A percentile compares a stretch with the other conserved stretches of the same genome.
These are phyloP conservation scores for Cyanoliseus patagonus DNA, from an alignment of 2,113 vertebrate species.

Conservation along the genomic window DNA sequence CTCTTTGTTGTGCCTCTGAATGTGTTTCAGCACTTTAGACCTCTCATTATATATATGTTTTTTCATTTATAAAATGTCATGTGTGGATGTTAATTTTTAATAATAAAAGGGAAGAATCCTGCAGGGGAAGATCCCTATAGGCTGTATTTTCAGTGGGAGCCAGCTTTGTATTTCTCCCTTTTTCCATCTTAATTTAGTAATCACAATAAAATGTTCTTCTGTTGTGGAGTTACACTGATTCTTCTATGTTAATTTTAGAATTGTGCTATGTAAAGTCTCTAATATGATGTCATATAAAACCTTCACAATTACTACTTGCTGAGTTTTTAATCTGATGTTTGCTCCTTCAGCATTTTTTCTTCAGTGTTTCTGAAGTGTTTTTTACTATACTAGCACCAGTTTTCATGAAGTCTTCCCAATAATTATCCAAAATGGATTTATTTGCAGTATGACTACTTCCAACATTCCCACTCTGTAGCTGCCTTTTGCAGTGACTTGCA, in stretches of 20 bases:
- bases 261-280: not conserved
- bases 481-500: not conserved
- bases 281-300: fast-evolving
- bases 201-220: not conserved
- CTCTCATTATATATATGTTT: fast-evolving
- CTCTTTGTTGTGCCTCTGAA: not conserved
- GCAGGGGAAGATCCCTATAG: fast-evolving
- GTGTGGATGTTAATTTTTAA: not conserved
- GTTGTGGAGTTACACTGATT: not conserved
- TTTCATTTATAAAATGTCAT: not conserved
- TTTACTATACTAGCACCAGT: not conserved
- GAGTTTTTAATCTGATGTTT: not conserved
- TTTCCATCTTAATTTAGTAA: not conserved
- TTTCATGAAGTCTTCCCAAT: not conserved
- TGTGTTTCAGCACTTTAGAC: not conserved
- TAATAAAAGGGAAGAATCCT: not conserved
- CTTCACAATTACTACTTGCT: not conserved
- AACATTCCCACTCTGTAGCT: not conserved
- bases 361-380: not conserved
- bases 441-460: not conserved
- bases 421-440: not conserved
- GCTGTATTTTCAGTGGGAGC: not conserved
- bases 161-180: not conserved
- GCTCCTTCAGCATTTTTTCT: not conserved
- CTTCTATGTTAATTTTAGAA: not conserved